Conservation (phyloP, 2,888 invertebrate species). For the Liodrosophila aerea region DNA sequence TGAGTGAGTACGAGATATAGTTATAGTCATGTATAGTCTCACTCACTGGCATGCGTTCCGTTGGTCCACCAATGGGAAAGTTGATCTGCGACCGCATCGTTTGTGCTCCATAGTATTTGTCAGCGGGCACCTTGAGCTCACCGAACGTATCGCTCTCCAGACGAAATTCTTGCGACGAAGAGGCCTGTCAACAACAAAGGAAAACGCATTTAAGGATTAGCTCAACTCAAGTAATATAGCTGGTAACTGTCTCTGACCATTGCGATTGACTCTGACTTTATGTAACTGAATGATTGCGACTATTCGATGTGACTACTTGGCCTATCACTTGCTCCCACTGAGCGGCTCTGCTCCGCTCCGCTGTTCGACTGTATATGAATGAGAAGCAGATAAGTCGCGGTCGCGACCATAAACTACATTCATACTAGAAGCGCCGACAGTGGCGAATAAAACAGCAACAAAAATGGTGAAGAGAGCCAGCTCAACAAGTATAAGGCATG, state of each 20-base stretch:
- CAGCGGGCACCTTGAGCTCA: constrained; percentile 94
- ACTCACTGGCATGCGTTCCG: constrained; percentile 97
- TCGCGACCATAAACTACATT: constrained; percentile 9
- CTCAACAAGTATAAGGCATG: constrained; percentile 40
- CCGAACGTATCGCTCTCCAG: constrained; percentile 96
- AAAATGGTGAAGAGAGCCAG: constrained; percentile 15
- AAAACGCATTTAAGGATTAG: neutral
- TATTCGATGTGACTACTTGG: constrained; percentile 2
- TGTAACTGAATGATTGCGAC: constrained; percentile 27
- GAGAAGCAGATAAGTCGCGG: constrained; percentile 17
- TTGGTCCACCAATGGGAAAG: constrained; percentile 97
- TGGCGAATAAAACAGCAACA: constrained; percentile 9
- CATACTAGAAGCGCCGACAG: constrained; percentile 19
- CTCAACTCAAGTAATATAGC: neutral
- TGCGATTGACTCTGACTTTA: constrained; percentile 15
- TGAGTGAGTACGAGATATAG: neutral
- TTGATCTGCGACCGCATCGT: constrained; percentile 97
- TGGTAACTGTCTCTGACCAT: constrained; percentile 29
- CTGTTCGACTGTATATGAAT: too few relatives aligned
- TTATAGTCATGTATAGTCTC: too few relatives aligned
- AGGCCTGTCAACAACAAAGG: constrained; percentile 56
- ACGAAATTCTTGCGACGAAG: constrained; percentile 71
- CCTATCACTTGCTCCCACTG: too few relatives aligned
- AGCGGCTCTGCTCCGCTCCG: too few relatives aligned
- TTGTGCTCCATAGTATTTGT: constrained; percentile 98